These are phyloP conservation scores for Mastomys natalensis DNA, from an alignment of 2,113 vertebrate genomes.

Conservation along the genomic window DNA sequence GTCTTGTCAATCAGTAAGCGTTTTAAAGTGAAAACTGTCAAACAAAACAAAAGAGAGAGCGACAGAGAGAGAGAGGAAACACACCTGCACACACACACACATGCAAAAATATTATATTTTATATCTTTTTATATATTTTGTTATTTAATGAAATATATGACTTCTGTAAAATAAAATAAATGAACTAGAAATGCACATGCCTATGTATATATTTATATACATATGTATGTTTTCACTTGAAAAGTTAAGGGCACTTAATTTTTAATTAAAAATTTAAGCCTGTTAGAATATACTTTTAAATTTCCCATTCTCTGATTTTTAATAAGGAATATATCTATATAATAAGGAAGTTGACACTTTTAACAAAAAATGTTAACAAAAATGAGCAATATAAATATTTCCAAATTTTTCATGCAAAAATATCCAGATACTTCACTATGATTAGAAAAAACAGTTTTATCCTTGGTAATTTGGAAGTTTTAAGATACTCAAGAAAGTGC, in stretches of 20 bases:
- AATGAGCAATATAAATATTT: not conserved
- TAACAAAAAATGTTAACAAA: not conserved
- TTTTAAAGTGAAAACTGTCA: not conserved
- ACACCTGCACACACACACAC: not conserved
- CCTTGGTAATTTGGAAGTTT: not conserved
- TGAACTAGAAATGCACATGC: not conserved
- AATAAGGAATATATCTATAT: not conserved
- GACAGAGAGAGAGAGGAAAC: not conserved
- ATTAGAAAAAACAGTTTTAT: not conserved
- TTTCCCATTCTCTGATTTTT: not conserved
- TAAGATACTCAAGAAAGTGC: not conserved
- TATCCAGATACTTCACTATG: not conserved
- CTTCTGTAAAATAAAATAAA: not conserved
- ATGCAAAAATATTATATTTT: not conserved
- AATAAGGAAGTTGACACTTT: not conserved
- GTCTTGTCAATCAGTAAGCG: not conserved
- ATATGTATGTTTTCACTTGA: not conserved
- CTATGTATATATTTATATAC: not conserved
- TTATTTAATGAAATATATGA: not conserved
- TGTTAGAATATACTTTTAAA: not conserved
- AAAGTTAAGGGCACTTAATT: not conserved
- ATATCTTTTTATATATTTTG: not conserved
- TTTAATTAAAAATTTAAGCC: not conserved
- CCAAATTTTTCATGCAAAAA: constrained; percentile 10
- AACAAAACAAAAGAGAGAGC: no score